These are phyloP conservation scores for Otis tarda DNA, from an alignment of 2,113 vertebrate genomes.

Conservation along the genomic window DNA sequence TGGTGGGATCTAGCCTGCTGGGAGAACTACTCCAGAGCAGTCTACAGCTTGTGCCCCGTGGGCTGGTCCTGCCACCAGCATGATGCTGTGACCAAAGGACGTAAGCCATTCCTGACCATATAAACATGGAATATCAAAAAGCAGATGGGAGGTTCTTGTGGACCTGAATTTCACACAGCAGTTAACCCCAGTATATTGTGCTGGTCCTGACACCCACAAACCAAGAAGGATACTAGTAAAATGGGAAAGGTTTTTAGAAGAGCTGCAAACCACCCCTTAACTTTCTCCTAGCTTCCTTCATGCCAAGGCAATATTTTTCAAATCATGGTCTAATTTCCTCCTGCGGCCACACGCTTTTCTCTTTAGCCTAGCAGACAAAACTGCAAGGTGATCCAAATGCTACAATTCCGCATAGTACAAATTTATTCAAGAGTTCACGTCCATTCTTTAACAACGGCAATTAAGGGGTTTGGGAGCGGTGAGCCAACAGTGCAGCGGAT, in stretches of 20 bases:
- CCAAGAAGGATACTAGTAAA: background rate
- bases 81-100: background rate
- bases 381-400: background rate
- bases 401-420: background rate
- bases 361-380: background rate
- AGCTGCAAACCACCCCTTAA: background rate
- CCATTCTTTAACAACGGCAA: background rate
- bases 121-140: background rate
- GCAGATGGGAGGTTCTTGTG: background rate
- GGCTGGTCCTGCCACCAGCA: background rate
- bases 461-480: background rate
- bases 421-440: background rate
- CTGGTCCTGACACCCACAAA: background rate
- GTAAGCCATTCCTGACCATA: background rate
- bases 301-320: background rate
- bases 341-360: background rate
- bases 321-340: background rate
- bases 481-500: background rate
- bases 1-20: background rate
- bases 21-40: background rate
- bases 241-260: background rate
- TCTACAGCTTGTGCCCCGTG: background rate
- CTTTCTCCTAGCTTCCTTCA: background rate
- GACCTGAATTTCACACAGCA: background rate
- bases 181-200: background rate